Percentiles rank a stretch among this genome's conserved stretches.
Evolutionary conservation across 1,140 invertebrate genomes (phyloP).

Genomic region (Lerema accius): DNA sequence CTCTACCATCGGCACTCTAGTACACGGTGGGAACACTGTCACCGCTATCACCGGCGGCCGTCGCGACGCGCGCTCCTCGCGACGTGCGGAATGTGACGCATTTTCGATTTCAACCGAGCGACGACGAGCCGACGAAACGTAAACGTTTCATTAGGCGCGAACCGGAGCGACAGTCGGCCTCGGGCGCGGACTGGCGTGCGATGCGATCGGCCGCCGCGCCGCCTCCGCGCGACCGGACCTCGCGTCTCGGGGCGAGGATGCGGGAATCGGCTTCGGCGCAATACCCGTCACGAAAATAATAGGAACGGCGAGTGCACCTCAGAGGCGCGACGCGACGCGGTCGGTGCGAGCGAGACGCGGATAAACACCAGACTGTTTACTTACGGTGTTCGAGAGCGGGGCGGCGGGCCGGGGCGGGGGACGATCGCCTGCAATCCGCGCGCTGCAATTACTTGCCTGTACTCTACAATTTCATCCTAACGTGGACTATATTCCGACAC

Average conservation of each 20-base stretch:
- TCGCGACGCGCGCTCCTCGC: slow-evolving; percentile 43
- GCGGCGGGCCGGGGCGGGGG: slow-evolving; percentile 62
- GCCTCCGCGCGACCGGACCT: slow-evolving; percentile 79
- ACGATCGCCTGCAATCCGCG: slow-evolving; percentile 79
- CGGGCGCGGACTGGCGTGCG: slow-evolving; percentile 74
- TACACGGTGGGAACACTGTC: slow-evolving; percentile 73
- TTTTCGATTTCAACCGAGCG: slow-evolving; percentile 59
- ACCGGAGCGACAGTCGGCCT: slow-evolving; percentile 71
- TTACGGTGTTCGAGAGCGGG: slow-evolving; percentile 78
- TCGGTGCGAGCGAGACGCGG: slow-evolving; percentile 81
- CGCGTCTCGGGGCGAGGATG: slow-evolving; percentile 81
- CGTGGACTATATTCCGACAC: slow-evolving; percentile 39
- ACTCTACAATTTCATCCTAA: slow-evolving; percentile 74
- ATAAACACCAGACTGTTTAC: slow-evolving; percentile 83
- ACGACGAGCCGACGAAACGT: slow-evolving; percentile 47
- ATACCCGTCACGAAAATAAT: slow-evolving; percentile 83
- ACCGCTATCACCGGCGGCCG: slow-evolving; percentile 50
- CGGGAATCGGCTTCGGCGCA: slow-evolving; percentile 82
- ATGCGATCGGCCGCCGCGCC: slow-evolving; percentile 74
- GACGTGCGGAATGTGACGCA: slow-evolving; percentile 52
- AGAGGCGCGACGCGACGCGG: slow-evolving; percentile 78
- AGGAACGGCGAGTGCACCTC: slow-evolving; percentile 81
- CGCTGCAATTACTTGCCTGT: slow-evolving; percentile 78
- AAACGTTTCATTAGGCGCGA: slow-evolving; percentile 62
- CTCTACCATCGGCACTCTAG: slow-evolving; percentile 72